These are phyloP conservation scores for Cremastinae sp. DNA, from an alignment of 2,888 invertebrate species.

Conservation along the genomic window DNA sequence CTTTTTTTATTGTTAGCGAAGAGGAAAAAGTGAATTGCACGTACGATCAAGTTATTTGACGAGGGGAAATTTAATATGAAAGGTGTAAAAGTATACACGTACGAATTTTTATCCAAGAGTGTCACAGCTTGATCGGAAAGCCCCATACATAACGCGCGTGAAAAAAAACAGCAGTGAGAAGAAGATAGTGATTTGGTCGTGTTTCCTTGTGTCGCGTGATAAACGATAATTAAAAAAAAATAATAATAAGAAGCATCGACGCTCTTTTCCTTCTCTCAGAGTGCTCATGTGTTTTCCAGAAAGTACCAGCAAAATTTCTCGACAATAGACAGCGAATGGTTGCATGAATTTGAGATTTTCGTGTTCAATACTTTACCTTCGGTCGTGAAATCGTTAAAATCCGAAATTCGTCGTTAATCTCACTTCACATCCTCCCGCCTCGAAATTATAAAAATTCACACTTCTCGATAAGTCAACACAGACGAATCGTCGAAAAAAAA, in stretches of 20 bases:
- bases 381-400: slow-evolving; percentile 2
- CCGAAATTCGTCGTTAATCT: background rate
- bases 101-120: background rate
- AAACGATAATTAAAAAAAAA: slow-evolving; percentile 18
- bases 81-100: no score
- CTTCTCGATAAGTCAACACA: background rate
- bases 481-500: no score
- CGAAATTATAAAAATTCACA: background rate
- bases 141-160: slow-evolving; percentile 7
- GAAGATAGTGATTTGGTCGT: slow-evolving; percentile 18
- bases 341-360: slow-evolving; percentile 9
- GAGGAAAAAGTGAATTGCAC: no score
- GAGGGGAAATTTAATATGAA: background rate
- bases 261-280: slow-evolving; percentile 6
- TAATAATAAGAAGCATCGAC: no score
- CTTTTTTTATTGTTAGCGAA: background rate
- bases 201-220: slow-evolving; percentile 36
- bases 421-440: background rate
- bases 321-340: slow-evolving; percentile 27
- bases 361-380: background rate
- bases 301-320: slow-evolving; percentile 48
- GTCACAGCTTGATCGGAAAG: background rate
- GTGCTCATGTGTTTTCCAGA: slow-evolving; percentile 58
- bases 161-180: slow-evolving; percentile 7
- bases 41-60: background rate